Evolutionary conservation across 2,888 invertebrate genomes (phyloP).

Genomic region (Alsophila aescularia): DNA sequence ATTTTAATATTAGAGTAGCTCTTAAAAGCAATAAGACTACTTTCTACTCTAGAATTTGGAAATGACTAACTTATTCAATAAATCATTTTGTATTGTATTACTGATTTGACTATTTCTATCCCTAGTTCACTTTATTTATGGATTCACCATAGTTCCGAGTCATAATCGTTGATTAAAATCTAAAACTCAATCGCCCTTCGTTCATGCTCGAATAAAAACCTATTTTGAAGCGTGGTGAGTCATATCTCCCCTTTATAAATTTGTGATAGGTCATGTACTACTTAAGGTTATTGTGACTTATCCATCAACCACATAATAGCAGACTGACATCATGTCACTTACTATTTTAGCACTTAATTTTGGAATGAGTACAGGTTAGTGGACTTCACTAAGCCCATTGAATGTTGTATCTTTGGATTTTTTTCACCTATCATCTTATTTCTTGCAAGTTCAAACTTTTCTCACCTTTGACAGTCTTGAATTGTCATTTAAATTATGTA

Average conservation of each 20-base stretch:
- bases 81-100: not conserved
- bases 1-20: no score
- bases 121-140: constrained; percentile 1
- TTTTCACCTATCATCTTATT: no score
- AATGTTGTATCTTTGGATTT: no score
- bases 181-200: constrained; percentile 12
- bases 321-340: not conserved
- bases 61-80: no score
- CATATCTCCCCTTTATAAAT: constrained; percentile 21
- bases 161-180: constrained; percentile 10
- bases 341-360: not conserved
- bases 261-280: constrained; percentile 29
- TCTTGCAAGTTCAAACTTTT: no score
- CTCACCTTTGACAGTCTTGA: no score
- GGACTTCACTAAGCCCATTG: no score
- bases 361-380: not conserved
- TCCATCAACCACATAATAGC: constrained; percentile 10
- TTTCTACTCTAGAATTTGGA: no score
- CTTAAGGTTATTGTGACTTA: constrained; percentile 11
- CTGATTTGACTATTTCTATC: not conserved
- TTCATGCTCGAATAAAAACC: constrained; percentile 16
- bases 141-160: not conserved
- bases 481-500: no score
- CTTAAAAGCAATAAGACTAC: no score
- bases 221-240: constrained; percentile 26